Conservation (phyloP, 2,113 vertebrate genomes). For the Vombatus ursinus region DNA sequence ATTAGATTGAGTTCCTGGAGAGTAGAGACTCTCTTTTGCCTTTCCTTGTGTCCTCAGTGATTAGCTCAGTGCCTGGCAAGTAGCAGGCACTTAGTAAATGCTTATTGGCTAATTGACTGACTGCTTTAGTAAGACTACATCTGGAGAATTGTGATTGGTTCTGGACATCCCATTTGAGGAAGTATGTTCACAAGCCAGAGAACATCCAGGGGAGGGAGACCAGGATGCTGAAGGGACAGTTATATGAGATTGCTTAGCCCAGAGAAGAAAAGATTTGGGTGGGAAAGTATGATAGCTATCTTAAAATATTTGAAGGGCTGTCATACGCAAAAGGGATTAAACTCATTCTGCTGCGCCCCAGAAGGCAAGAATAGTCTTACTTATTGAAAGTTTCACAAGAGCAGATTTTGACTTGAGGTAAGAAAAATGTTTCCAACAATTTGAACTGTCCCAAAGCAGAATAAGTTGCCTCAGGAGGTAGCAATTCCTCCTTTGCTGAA, state of each 20-base stretch:
- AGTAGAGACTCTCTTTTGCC: not conserved
- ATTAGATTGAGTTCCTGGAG: not conserved
- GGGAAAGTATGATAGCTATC: not conserved
- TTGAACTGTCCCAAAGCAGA: not conserved
- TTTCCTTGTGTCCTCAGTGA: not conserved
- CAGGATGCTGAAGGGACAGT: not conserved
- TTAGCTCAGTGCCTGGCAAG: not conserved
- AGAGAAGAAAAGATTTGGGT: not conserved
- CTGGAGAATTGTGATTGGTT: not conserved
- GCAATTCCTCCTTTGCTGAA: not conserved
- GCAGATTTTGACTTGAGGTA: not conserved
- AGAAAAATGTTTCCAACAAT: too few species aligned
- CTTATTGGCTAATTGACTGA: not conserved
- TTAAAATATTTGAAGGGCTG: not conserved
- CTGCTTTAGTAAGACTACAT: not conserved
- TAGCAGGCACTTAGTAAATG: not conserved
- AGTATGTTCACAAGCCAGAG: not conserved
- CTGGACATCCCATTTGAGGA: not conserved
- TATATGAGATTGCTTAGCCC: not conserved
- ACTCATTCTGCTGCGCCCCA: not conserved
- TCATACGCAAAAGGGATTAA: not conserved
- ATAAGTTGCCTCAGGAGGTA: not conserved
- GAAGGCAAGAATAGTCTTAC: not conserved
- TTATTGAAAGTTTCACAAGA: not conserved
- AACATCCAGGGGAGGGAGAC: not conserved